phyloP scores from a whole-genome alignment of 2,888 invertebrate species.

The Idaea dimidiata region DNA sequence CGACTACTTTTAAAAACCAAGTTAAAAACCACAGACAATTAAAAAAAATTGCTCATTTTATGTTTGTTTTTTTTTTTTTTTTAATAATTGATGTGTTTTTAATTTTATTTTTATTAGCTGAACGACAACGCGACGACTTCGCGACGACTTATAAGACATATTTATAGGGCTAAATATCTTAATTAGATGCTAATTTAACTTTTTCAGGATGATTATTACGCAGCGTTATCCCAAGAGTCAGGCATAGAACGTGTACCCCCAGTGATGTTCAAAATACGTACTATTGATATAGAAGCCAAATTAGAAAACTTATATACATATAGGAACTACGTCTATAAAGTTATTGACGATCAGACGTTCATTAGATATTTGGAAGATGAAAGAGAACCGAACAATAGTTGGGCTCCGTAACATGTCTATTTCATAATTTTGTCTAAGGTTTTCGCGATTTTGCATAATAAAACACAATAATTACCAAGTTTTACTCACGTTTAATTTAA shows the following conservation, averaged over 20 bases:
- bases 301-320: slow-evolving; percentile 61
- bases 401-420: slow-evolving; percentile 19
- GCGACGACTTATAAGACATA: too few species aligned
- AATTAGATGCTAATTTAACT: not conserved
- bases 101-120: too few species aligned
- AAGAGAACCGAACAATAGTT: slow-evolving; percentile 19
- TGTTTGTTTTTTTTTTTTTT: too few species aligned
- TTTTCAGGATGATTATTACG: slow-evolving; percentile 66
- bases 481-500: too few species aligned
- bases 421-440: not conserved
- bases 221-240: slow-evolving; percentile 54
- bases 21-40: too few species aligned
- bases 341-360: slow-evolving; percentile 60
- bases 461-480: too few species aligned
- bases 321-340: slow-evolving; percentile 57
- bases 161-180: not conserved
- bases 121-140: too few species aligned
- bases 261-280: slow-evolving; percentile 66
- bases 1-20: too few species aligned
- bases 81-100: too few species aligned
- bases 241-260: slow-evolving; percentile 69
- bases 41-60: too few species aligned
- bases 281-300: slow-evolving; percentile 50
- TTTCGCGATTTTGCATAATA: not conserved
- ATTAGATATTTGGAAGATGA: slow-evolving; percentile 40